Evolutionary conservation across 2,888 invertebrate species (phyloP), one percentile per base, ranked within the genome.

Genomic region (Drosophila robusta): DNA sequence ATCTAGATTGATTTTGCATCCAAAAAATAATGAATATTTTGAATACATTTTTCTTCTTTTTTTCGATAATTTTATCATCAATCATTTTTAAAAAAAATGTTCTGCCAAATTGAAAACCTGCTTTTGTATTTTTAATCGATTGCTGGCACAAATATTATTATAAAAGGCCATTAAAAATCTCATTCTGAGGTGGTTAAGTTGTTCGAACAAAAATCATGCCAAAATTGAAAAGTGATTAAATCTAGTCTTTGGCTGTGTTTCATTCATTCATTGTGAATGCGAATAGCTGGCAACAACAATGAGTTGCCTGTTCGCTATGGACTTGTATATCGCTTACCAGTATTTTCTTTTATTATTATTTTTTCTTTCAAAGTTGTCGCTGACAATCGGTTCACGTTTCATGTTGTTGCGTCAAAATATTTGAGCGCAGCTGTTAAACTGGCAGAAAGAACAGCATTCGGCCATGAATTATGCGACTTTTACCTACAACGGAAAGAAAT

Each of bases 381-480:
- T 61, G 63, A 36, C 41, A 73, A 71, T 71, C 72, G 71, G 61
- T 76, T 74, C 66, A 57, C 66, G 56, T 66, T 76, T 74, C 60
- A 58, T 70, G 63, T 29, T 41, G 36, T 51, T 47, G 58, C 60
- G 66, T 38, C 34, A 34, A 55, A 38, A 34, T 41, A n/a, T n/a
- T 42, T 45, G 67, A 24, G 39, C 67, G 51, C 77, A 75, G 77
- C 73, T 76, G 77, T 47, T 71, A 47, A 50, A 22, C 65, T 34
- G 32, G 8, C 29, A 29, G 29, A 9, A 29, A 9, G 29, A 29
- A 29, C 29, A 9, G 29, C 9, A 29, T 44, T 73, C 41, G 16
- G 72, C 52, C 56, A 49, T 68, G 46, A 54, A 67, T 66, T 56
- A 42, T 72, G 70, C 57, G 44, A 45, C 56, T 57, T 9, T 41